Base-by-base conservation (phyloP, 2,888 invertebrate species). In the Mayetiola destructor region DNA sequence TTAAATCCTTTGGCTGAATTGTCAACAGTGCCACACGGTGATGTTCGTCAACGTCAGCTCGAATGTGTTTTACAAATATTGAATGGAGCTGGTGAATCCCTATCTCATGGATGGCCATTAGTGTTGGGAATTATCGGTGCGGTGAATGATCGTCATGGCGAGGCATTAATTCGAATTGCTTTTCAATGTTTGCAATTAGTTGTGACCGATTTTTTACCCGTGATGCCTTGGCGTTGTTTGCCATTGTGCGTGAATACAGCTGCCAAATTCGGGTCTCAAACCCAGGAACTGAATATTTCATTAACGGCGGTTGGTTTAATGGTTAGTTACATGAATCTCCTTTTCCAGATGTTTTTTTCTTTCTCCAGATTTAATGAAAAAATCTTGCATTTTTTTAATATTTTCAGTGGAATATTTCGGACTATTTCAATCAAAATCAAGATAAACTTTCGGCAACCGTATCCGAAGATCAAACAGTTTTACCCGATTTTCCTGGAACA, bases 391-490 rank as follows among this genome's bases (percentile, higher is more conserved):
- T 32, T 30, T 35, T 39, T 52, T 52, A 21, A 63, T 59, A 57
- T 59, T 76, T 78, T 32, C 75, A 94, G 93, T 97, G 96, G 97
- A 97, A 96, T 70, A 94, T 97, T 66, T 93, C 95, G 0, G 97
- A 97, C 75, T 95, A 93, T 70, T 85, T 96, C 66, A 93, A 88
- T 75, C 94, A 95, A 79, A 94, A 94, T 71, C 87, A 91, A 66
- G 88, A 89, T 63, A 87, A 87, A 71, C 72, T 91, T 52, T 81
- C 82, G 64, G 79, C 80, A 57, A 84, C 85, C 20, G 74, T 89
- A 60, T 80, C 81, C 30, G 82, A 80, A 64, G 88, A 90, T 66
- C 75, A 78, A 9, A 78, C 81, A n/a, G 82, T 87, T 32, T 81
- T 87, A 63, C 89, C 88, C 1, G 88, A 88, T 67, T 85, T 88